A percentile compares a stretch with the other conserved stretches of the same genome.
Evolutionary conservation across 2,797 vertebrate genomes (phyloP).

Genomic region (Xiphorhynchus erythropygius): DNA sequence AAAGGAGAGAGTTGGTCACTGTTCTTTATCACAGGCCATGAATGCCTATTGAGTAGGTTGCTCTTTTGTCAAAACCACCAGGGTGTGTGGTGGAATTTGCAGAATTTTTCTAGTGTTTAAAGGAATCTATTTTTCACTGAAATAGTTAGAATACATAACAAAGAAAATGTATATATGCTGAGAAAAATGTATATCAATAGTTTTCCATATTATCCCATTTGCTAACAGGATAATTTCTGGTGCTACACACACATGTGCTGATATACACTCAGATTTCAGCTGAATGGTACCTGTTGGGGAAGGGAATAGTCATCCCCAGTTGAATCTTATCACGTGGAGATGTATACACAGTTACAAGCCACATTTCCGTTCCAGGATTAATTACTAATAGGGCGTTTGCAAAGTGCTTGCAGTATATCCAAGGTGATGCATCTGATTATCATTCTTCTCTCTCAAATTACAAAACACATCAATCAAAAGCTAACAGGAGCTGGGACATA

Average conservation of each 20-base stretch:
- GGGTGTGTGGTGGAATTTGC: background rate
- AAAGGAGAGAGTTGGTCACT: background rate
- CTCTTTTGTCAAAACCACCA: background rate
- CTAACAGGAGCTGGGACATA: background rate
- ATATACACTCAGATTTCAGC: background rate
- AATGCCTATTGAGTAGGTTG: background rate
- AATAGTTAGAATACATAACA: background rate
- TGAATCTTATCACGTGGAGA: background rate
- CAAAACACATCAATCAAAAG: conserved; percentile 25
- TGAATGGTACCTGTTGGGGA: background rate
- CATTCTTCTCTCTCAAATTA: background rate
- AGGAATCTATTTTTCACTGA: background rate
- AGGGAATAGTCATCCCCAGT: background rate
- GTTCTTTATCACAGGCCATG: background rate
- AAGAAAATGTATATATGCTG: background rate
- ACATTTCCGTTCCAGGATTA: background rate
- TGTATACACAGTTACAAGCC: background rate
- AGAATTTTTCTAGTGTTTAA: background rate
- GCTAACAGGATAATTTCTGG: background rate
- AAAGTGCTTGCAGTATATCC: background rate
- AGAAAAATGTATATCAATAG: background rate
- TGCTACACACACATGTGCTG: background rate
- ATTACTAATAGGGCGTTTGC: background rate
- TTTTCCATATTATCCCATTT: background rate
- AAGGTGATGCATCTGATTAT: background rate